Base-by-base conservation (phyloP, 37 sponge, comb jelly and placozoan species). In the Geodia barretti region DNA sequence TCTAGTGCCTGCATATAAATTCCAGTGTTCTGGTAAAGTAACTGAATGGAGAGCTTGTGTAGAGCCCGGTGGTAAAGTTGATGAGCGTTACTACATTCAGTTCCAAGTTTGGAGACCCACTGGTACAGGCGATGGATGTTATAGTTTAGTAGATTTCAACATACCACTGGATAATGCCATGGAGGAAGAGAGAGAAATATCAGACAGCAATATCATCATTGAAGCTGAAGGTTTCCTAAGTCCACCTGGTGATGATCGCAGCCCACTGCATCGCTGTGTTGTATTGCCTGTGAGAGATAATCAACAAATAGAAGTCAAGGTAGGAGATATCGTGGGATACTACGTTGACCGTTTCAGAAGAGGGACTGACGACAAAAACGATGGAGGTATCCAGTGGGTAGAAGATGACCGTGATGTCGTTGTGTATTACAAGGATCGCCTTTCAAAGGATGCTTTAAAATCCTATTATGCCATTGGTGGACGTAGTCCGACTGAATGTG, bases 81-180 rank as follows among this genome's bases (percentile, higher is more conserved):
- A 17, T 47, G 25, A 31, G 21, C 65, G 74, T 60, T 20, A 26
- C 23, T n/a, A n/a, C n/a, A 39, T 85, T 33, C n/a, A 58, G 31
- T 72, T 85, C 54, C 86, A 85, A 78, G 79, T 85, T 28, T 85
- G 86, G 86, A 77, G 86, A 41, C 78, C 79, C 31, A 59, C 70
- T 60, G 63, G 75, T 39, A 21, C 58, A 29, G 68, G 29, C 9
- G 11, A 19, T 21, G 75, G 75, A 31, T 65, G 66, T 42, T 83
- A 74, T 41, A 29, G 43, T 41, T 5, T 64, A 30, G 73, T 85
- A 21, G 86, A 73, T 41, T 41, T 62, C 39, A 85, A 85, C 34
- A 21, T 2, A 23, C 54, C 54, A 47, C 54, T 14, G 14, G 54
- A 17, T 7, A 14, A 47, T 17, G 54, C 7, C 14, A 47, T 14